Evolutionary conservation across 2,113 vertebrate genomes (phyloP).

Genomic region (Mola mola): DNA sequence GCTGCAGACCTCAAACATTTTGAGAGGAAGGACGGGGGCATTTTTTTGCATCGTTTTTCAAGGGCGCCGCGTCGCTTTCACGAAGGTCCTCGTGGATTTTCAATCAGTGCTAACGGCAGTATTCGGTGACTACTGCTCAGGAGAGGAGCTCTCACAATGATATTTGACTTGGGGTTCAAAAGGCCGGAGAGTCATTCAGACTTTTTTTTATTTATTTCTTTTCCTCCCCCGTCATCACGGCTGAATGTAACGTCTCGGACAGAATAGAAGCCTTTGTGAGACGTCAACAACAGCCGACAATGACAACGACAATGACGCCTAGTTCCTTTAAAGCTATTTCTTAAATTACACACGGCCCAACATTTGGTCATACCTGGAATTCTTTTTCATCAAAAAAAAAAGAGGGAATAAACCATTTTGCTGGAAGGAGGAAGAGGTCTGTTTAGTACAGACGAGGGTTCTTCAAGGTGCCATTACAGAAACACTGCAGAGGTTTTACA

Average conservation of each 20-base stretch:
- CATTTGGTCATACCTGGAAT: conserved; percentile 61
- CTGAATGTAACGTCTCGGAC: conserved; percentile 61
- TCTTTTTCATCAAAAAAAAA: conserved; percentile 61
- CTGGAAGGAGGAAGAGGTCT: conserved; percentile 33
- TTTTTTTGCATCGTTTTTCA: conserved; percentile 79
- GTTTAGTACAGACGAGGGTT: conserved; percentile 25
- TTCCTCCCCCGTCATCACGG: conserved; percentile 41
- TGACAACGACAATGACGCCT: conserved; percentile 72
- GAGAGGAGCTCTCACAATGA: conserved; percentile 71
- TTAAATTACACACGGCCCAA: conserved; percentile 64
- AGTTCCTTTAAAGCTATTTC: conserved; percentile 76
- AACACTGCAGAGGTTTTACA: not conserved
- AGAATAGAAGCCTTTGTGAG: conserved; percentile 66
- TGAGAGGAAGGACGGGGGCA: conserved; percentile 69
- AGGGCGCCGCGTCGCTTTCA: conserved; percentile 73
- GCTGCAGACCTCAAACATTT: conserved; percentile 66
- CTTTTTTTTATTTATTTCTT: conserved; percentile 41
- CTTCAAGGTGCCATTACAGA: conserved; percentile 21
- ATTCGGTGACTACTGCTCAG: conserved; percentile 73
- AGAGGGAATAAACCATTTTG: conserved; percentile 53
- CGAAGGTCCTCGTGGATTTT: conserved; percentile 79
- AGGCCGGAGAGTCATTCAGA: conserved; percentile 68
- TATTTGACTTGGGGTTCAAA: conserved; percentile 81
- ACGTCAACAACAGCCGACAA: conserved; percentile 57
- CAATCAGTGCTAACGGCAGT: conserved; percentile 81